Percentiles rank a stretch among this genome's conserved stretches.
Evolutionary conservation across 2,113 vertebrate species (phyloP).

Genomic region (Albula glossodonta): DNA sequence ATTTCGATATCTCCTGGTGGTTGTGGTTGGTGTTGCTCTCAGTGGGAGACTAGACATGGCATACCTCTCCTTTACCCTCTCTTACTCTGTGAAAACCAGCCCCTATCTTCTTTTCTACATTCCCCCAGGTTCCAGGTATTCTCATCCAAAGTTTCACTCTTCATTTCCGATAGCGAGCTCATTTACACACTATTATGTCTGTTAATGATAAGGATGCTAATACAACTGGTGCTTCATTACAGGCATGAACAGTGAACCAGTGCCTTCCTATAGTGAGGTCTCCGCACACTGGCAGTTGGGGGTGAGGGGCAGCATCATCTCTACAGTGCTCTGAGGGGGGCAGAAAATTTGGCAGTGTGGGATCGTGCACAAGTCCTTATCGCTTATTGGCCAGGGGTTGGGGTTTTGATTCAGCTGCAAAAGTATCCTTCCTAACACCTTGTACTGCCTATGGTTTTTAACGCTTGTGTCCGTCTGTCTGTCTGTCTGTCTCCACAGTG

Average conservation of each 20-base stretch:
- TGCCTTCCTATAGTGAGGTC: neutral
- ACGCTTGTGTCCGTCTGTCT: slow-evolving; percentile 20
- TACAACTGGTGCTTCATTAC: slow-evolving; percentile 57
- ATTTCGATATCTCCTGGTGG: too few relatives aligned
- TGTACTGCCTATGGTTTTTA: slow-evolving; percentile 17
- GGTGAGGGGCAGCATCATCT: too few relatives aligned
- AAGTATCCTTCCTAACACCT: too few relatives aligned
- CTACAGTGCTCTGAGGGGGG: neutral
- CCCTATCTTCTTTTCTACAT: too few relatives aligned
- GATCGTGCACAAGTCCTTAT: neutral
- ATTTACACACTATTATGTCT: slow-evolving; percentile 62
- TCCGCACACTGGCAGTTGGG: too few relatives aligned
- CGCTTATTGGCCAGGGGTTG: too few relatives aligned
- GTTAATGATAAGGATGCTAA: slow-evolving; percentile 72
- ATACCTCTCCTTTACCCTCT: neutral
- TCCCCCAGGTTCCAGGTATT: too few relatives aligned
- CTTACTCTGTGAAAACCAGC: too few relatives aligned
- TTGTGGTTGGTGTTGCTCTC: too few relatives aligned
- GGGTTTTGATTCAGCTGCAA: too few relatives aligned
- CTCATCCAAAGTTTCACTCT: too few relatives aligned
- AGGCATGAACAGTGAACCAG: slow-evolving; percentile 49
- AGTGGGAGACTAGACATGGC: too few relatives aligned
- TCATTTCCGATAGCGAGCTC: slow-evolving; percentile 59
- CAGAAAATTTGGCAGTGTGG: neutral
- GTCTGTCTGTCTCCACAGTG: slow-evolving; percentile 73